Conservation (phyloP, 2,797 vertebrate genomes). For the Dallia pectoralis region DNA sequence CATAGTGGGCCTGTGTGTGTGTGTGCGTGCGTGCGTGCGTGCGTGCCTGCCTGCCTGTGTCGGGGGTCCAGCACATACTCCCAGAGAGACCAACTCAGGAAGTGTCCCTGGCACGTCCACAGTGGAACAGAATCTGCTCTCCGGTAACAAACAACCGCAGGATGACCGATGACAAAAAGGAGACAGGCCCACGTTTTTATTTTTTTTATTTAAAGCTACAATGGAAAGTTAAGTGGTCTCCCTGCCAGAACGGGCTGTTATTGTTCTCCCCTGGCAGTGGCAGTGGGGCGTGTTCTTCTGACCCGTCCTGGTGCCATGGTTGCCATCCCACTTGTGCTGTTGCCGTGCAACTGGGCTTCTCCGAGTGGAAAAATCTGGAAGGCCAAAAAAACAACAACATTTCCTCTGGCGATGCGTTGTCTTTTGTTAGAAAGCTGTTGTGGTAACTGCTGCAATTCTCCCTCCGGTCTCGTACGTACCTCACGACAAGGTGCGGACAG, state of each 20-base stretch:
- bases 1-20: conserved; percentile 33
- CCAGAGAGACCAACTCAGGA: conserved; percentile 64
- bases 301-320: conserved; percentile 19
- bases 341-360: not conserved
- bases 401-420: conserved; percentile 53
- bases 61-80: conserved; percentile 43
- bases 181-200: conserved; percentile 5
- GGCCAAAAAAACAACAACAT: conserved; percentile 47
- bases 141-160: conserved; percentile 53
- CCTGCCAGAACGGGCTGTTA: not conserved
- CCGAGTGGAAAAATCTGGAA: conserved; percentile 42
- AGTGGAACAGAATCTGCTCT: conserved; percentile 34
- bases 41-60: conserved; percentile 20
- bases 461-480: conserved; percentile 51
- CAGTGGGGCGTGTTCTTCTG: not conserved
- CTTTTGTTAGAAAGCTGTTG: conserved; percentile 55
- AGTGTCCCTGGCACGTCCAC: conserved; percentile 64
- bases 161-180: conserved; percentile 3
- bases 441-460: conserved; percentile 59
- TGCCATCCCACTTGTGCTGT: not conserved
- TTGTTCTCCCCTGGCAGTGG: conserved; percentile 4
- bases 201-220: not conserved
- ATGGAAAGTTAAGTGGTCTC: not conserved
- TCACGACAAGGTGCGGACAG: conserved; percentile 31
- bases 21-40: not conserved